A percentile compares a stretch with the other conserved stretches of the same genome.
phyloP scores from a whole-genome alignment of 2,113 vertebrate species.

The Pan paniscus region DNA sequence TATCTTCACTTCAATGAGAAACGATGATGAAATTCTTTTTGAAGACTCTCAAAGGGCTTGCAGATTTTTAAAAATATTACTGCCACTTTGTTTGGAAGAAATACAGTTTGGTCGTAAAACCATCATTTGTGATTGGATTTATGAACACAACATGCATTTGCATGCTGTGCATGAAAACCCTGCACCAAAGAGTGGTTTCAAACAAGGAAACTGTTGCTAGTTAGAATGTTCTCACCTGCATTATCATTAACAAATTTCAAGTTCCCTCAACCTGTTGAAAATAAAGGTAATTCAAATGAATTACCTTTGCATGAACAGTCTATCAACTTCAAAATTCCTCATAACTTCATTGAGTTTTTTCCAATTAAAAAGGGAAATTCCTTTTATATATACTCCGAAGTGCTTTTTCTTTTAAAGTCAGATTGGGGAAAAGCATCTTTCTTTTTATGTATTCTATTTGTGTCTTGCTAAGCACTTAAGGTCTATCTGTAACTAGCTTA shows the following conservation, averaged over 20 bases:
- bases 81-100: slow-evolving; percentile 81
- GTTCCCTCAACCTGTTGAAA: slow-evolving; percentile 31
- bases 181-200: slow-evolving; percentile 58
- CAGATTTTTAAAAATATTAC: slow-evolving; percentile 83
- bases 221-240: slow-evolving; percentile 36
- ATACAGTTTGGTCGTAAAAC: slow-evolving; percentile 79
- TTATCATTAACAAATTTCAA: slow-evolving; percentile 25
- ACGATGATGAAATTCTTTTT: slow-evolving; percentile 83
- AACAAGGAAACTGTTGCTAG: slow-evolving; percentile 56
- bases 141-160: slow-evolving; percentile 76
- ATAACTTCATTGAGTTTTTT: background rate
- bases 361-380: background rate
- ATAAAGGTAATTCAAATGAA: background rate
- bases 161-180: slow-evolving; percentile 73
- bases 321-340: background rate
- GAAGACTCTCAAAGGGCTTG: slow-evolving; percentile 82
- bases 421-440: background rate
- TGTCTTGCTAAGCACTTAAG: background rate
- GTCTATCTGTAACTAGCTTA: background rate
- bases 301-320: background rate
- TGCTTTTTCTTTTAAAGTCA: background rate
- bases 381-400: background rate
- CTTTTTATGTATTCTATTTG: background rate
- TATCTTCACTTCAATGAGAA: slow-evolving; percentile 81
- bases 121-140: slow-evolving; percentile 80